Evolutionary conservation across 2,797 vertebrate species (phyloP).

Genomic region (Anomalospiza imberbis): DNA sequence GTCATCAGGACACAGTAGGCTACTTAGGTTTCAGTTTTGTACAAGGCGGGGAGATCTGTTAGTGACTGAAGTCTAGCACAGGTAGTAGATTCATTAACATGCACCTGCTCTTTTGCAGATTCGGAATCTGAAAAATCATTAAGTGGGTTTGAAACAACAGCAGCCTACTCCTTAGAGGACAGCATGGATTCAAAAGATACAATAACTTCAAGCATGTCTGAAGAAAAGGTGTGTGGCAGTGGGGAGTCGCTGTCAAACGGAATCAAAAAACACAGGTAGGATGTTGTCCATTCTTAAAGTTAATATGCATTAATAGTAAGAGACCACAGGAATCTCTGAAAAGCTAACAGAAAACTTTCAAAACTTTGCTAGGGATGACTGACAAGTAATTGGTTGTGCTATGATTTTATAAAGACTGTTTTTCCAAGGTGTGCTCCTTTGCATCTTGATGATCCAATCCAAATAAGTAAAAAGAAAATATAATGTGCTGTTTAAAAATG

Average conservation of each 20-base stretch:
- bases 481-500: not conserved
- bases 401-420: not conserved
- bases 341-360: not conserved
- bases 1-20: slow-evolving; percentile 73
- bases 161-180: slow-evolving; percentile 79
- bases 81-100: slow-evolving; percentile 55
- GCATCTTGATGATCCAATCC: not conserved
- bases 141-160: slow-evolving; percentile 87
- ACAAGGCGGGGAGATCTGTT: slow-evolving; percentile 48
- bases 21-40: slow-evolving; percentile 80
- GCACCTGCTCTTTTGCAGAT: slow-evolving; percentile 78
- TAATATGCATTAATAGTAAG: not conserved
- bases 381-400: not conserved
- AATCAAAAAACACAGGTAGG: slow-evolving; percentile 94
- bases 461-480: not conserved
- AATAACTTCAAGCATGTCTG: slow-evolving; percentile 80
- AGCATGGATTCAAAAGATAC: slow-evolving; percentile 76
- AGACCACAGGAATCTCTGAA: not conserved
- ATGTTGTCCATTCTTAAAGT: not conserved
- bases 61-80: slow-evolving; percentile 27
- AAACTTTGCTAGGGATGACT: not conserved
- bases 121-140: slow-evolving; percentile 89
- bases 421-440: not conserved
- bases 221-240: slow-evolving; percentile 85
- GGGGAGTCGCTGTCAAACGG: slow-evolving; percentile 85